Conservation (phyloP, 2,113 vertebrate genomes). For the Alectura lathami region DNA sequence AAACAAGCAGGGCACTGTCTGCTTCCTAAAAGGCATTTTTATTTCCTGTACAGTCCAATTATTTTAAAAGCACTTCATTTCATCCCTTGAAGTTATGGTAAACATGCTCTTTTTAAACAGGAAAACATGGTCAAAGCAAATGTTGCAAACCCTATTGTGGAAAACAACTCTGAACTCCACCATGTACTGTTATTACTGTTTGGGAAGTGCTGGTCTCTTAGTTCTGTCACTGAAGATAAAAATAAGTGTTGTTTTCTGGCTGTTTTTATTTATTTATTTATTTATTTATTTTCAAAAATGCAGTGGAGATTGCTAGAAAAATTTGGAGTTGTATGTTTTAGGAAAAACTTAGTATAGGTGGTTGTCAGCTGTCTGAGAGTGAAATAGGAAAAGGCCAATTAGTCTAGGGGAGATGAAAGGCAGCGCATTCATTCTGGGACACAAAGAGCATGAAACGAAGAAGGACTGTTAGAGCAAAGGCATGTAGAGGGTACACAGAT, state of each 20-base stretch:
- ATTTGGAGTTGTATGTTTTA: neutral
- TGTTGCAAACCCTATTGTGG: neutral
- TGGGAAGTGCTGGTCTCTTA: neutral
- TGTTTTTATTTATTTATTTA: neutral
- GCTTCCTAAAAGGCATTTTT: conserved; percentile 2
- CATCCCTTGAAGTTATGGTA: neutral
- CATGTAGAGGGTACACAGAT: neutral
- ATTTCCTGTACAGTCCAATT: conserved; percentile 2
- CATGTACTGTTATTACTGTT: neutral
- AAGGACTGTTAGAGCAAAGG: neutral
- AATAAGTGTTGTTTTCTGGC: neutral
- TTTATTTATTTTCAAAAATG: neutral
- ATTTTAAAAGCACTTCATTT: neutral
- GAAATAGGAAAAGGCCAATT: neutral
- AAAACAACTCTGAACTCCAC: neutral
- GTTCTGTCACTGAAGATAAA: neutral
- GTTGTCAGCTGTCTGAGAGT: neutral
- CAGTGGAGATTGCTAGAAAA: neutral
- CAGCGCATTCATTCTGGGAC: neutral
- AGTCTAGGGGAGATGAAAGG: neutral
- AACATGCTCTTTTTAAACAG: neutral
- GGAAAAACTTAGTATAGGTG: neutral
- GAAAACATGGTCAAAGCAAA: conserved; percentile 3
- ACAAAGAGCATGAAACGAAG: neutral
- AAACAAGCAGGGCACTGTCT: neutral